Percentiles rank a stretch among this genome's conserved stretches.
These are phyloP conservation scores for Corapipo altera DNA, from an alignment of 2,113 vertebrate genomes.

Conservation along the genomic window DNA sequence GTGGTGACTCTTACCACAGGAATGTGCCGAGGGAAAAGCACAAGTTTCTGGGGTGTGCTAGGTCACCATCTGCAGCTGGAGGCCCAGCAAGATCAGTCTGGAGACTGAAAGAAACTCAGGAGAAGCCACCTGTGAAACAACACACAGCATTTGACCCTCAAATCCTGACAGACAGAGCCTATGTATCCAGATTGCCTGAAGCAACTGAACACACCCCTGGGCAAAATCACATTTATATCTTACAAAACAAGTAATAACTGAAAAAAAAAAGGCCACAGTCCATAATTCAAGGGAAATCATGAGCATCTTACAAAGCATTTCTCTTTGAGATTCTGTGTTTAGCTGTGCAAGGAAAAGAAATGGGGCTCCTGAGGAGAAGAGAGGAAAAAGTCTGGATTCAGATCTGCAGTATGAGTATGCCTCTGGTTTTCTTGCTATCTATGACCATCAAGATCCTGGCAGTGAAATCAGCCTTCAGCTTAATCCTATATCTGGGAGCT, in stretches of 20 bases:
- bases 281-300: neutral
- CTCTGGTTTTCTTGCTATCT: neutral
- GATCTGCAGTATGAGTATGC: neutral
- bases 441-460: neutral
- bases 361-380: neutral
- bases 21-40: neutral
- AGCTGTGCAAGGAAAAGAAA: neutral
- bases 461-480: neutral
- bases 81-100: neutral
- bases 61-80: neutral
- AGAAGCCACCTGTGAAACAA: neutral
- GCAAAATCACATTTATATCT: neutral
- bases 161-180: neutral
- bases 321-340: neutral
- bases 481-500: neutral
- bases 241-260: neutral
- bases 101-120: neutral
- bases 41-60: neutral
- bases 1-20: neutral
- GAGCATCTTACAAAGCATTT: neutral
- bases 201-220: neutral
- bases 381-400: neutral
- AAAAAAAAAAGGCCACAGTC: neutral
- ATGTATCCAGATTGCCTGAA: neutral
- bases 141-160: neutral